Evolutionary conservation across 2,113 vertebrate genomes (phyloP).

Genomic region (Petrocephalus microphthalmus): DNA sequence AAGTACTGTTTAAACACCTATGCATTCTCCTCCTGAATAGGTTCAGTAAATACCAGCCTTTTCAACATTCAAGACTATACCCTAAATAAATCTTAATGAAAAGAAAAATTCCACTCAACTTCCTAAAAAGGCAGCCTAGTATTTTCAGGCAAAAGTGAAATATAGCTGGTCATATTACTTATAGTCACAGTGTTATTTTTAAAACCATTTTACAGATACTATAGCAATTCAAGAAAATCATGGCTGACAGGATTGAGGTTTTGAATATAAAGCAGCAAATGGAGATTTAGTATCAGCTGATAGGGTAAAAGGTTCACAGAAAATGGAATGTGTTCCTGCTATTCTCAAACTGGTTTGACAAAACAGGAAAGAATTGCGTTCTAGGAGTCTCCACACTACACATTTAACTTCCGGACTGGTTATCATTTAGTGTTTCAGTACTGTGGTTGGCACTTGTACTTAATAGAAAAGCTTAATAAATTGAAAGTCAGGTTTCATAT

Average conservation of each 20-base stretch:
- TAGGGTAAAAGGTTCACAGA: neutral
- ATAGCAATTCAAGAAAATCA: constrained; percentile 10
- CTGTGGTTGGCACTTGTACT: neutral
- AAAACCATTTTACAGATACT: neutral
- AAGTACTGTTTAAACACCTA: neutral
- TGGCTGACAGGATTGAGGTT: neutral
- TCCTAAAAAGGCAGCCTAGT: neutral
- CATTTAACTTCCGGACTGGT: neutral
- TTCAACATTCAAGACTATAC: neutral
- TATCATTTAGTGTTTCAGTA: neutral
- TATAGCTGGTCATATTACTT: neutral
- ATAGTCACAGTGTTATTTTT: neutral
- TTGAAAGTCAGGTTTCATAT: neutral
- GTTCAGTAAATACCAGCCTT: neutral
- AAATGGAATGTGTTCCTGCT: neutral
- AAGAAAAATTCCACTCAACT: neutral
- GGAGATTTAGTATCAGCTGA: neutral
- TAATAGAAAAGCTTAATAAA: neutral
- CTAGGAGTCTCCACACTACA: neutral
- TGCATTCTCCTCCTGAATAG: neutral
- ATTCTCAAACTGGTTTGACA: neutral
- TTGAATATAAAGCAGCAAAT: neutral
- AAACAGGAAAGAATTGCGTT: neutral
- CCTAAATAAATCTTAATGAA: neutral
- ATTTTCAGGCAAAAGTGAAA: neutral